Conservation (phyloP, 2,797 vertebrate genomes). For the Chromis chromis region DNA sequence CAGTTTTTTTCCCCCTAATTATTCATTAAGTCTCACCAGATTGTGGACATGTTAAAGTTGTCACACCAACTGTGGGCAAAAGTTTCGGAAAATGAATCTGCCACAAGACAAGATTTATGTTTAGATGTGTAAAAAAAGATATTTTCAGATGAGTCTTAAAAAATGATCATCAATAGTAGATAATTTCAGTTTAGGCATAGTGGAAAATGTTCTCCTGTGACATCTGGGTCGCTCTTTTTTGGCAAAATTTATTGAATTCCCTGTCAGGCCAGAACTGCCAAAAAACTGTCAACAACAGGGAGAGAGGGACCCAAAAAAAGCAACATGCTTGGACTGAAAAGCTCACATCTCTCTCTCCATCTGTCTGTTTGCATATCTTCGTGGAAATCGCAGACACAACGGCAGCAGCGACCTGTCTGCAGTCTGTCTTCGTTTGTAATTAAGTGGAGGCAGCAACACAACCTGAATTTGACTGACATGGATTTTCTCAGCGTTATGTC, state of each 20-base stretch:
- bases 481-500: constrained; percentile 11
- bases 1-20: not conserved
- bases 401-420: constrained; percentile 22
- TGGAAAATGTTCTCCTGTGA: constrained; percentile 41
- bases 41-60: not conserved
- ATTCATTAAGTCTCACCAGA: not conserved
- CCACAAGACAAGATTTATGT: not conserved
- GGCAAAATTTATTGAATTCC: constrained; percentile 46
- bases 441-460: constrained; percentile 11
- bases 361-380: constrained; percentile 60
- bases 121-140: not conserved
- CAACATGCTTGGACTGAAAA: constrained; percentile 48
- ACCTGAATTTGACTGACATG: constrained; percentile 19
- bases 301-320: constrained; percentile 60
- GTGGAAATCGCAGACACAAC: constrained; percentile 32
- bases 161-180: not conserved
- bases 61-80: not conserved
- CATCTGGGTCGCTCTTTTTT: constrained; percentile 46
- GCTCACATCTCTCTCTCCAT: constrained; percentile 58
- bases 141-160: constrained; percentile 2
- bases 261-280: constrained; percentile 41
- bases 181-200: constrained; percentile 20
- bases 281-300: constrained; percentile 66
- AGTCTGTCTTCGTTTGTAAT: constrained; percentile 43
- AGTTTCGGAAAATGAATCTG: not conserved